These are phyloP conservation scores for Rhamnusium bicolor DNA, from an alignment of 2,888 invertebrate genomes.

Conservation along the genomic window DNA sequence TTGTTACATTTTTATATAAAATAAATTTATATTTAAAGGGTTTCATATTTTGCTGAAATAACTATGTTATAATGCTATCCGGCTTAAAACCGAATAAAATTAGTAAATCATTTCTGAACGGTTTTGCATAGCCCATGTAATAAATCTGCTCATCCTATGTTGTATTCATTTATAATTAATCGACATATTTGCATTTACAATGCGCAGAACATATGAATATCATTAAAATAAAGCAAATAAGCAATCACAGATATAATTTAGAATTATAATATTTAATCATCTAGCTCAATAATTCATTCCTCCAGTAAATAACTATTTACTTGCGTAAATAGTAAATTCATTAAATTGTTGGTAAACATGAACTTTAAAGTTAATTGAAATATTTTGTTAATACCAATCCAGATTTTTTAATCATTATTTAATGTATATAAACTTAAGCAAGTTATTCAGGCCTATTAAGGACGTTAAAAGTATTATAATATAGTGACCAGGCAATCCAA, in stretches of 20 bases:
- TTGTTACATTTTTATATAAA: no score
- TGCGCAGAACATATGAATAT: slow-evolving; percentile 9
- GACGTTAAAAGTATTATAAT: no score
- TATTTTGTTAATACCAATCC: no score
- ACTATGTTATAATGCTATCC: slow-evolving; percentile 16
- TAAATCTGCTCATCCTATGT: slow-evolving; percentile 39
- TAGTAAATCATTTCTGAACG: slow-evolving; percentile 43
- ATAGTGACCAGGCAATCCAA: no score
- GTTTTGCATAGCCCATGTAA: slow-evolving; percentile 34
- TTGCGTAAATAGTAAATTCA: slow-evolving; percentile 3
- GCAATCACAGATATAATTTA: slow-evolving; percentile 17
- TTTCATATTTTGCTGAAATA: slow-evolving; percentile 12
- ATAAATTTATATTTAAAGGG: background rate
- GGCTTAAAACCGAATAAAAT: slow-evolving; percentile 39
- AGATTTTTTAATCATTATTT: no score
- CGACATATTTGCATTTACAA: slow-evolving; percentile 29
- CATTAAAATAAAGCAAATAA: slow-evolving; percentile 26
- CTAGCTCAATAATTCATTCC: slow-evolving; percentile 7
- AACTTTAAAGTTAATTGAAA: background rate
- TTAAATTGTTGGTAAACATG: slow-evolving; percentile 3
- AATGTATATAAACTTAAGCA: no score
- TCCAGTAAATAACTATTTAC: background rate
- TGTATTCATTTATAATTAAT: slow-evolving; percentile 29
- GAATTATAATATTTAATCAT: slow-evolving; percentile 17
- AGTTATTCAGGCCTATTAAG: no score